Conservation (phyloP, 1,140 invertebrate genomes). For the Trichonephila clavipes region DNA sequence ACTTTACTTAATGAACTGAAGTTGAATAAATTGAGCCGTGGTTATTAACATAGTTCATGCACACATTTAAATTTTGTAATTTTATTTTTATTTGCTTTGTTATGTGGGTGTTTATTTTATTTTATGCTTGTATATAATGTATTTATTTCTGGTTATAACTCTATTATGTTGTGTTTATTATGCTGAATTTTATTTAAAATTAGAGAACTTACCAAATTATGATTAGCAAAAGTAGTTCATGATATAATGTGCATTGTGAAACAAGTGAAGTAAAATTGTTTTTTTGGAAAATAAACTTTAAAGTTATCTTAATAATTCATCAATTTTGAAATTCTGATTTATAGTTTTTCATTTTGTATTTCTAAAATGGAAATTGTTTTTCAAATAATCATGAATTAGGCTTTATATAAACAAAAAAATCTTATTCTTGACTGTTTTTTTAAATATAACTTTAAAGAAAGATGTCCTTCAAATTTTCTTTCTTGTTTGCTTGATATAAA, state of each 20-base stretch:
- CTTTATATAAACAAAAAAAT: too few species aligned
- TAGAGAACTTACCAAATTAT: background rate
- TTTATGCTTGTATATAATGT: background rate
- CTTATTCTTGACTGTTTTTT: too few species aligned
- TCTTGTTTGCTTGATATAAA: too few species aligned
- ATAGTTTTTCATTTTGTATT: too few species aligned
- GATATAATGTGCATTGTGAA: background rate
- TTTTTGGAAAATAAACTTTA: background rate
- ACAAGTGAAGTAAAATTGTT: background rate
- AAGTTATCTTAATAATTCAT: too few species aligned
- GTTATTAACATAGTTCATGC: background rate
- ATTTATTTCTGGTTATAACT: background rate
- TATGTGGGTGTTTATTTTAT: background rate
- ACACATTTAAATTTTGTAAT: background rate
- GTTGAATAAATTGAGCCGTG: background rate
- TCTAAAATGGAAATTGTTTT: too few species aligned
- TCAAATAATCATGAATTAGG: too few species aligned
- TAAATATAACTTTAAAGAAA: too few species aligned
- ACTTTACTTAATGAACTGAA: background rate
- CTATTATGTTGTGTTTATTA: background rate
- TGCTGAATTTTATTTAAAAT: too few species aligned
- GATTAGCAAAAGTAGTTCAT: background rate
- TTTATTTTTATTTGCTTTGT: background rate
- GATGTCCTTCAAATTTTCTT: too few species aligned
- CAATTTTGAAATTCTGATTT: too few species aligned